Evolutionary conservation across 2,888 invertebrate genomes (phyloP), one percentile per base, ranked within the genome.

Genomic region (Acrobasis repandana): DNA sequence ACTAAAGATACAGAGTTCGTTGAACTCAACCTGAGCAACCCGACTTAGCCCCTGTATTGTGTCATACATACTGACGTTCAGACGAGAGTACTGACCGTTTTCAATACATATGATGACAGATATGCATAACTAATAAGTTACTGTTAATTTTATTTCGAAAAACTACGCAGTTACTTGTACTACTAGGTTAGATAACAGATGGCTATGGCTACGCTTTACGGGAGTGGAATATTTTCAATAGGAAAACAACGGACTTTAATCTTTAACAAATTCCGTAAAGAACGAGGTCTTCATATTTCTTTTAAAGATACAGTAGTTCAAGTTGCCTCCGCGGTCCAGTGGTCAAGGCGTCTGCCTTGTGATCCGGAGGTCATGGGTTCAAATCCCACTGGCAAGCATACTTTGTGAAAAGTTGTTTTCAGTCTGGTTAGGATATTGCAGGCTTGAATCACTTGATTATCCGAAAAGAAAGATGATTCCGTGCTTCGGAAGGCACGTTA

Each of bases 21-120:
- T 28, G 63, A 63, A 60, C 65, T 61, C 57, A 64, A 67, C 67
- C 65, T 67, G 65, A 58, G 58, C 64, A 63, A 62, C 65, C 65
- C 60, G 54, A 38, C 63, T 60, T 52, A 47, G 64, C 47, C 62
- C 67, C 67, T 61, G 60, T 58, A 58, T 59, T 52, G 52, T 61
- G 58, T 58, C 58, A 61, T 56, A 56, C 49, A 49, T 52, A 36
- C 36, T 49, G 58, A 57, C 57, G 57, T 57, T 34, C 48, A 15
- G 28, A 52, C 51, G 51, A 50, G 58, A 38, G 61, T 61, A 56
- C 48, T 56, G 61, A 61, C 61, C 61, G 61, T 61, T 61, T 61
- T 61, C 61, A 61, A 61, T 61, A 61, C 36, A 38, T 51, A 49
- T 48, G 33, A 49, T 48, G 33, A 34, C 34, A 50, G 18, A 48